Conservation (phyloP, 1,140 invertebrate species). For the Achroia grisella region DNA sequence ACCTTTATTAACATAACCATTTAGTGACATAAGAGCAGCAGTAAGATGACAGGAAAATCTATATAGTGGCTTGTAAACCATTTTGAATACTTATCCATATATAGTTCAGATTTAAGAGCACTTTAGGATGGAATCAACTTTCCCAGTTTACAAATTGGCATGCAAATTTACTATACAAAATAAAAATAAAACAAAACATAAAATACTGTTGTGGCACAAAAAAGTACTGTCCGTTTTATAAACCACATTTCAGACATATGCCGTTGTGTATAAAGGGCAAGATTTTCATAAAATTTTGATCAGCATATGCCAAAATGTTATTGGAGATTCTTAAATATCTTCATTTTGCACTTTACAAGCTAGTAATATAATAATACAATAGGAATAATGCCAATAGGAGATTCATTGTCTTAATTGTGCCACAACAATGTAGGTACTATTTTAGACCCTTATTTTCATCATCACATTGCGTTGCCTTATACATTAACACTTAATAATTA, state of each 20-base stretch:
- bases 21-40: conserved; percentile 50
- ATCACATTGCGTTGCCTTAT: conserved; percentile 60
- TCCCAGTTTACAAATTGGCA: conserved; percentile 45
- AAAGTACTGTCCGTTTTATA: conserved; percentile 4
- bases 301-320: too few species aligned
- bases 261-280: too few species aligned
- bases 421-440: conserved; percentile 45
- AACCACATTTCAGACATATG: too few species aligned
- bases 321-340: too few species aligned
- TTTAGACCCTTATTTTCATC: conserved; percentile 57
- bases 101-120: conserved; percentile 68
- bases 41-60: conserved; percentile 20
- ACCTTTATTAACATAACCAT: conserved; percentile 66
- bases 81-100: conserved; percentile 46
- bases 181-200: conserved; percentile 35
- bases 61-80: conserved; percentile 23
- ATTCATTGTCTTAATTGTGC: conserved; percentile 38
- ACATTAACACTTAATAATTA: conserved; percentile 33
- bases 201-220: conserved; percentile 40
- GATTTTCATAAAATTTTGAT: too few species aligned
- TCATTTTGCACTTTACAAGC: too few species aligned
- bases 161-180: conserved; percentile 24
- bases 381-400: conserved; percentile 11
- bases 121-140: conserved; percentile 70
- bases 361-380: conserved; percentile 6